Base-by-base conservation (phyloP, 2,113 vertebrate species). In the Gasterosteus aculeatus region DNA sequence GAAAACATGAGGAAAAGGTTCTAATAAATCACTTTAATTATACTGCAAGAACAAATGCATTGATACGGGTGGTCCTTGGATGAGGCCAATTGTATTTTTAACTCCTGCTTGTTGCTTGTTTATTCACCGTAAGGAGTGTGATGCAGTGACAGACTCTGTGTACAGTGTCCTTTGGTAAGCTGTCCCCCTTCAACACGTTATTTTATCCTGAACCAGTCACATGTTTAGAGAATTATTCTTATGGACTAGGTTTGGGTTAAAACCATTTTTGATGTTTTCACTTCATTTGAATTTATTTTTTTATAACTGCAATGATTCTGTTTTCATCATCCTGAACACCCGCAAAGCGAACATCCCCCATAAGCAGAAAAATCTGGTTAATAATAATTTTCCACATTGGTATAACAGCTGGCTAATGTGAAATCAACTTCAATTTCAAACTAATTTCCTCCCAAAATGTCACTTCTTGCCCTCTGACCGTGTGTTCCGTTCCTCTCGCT, bases 381-480 rank as follows among this genome's bases (percentile, higher is more conserved):
- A 38, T 42, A 47, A 68, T 39, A 5, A 54, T 60, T 29, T 51
- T 58, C 59, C 64, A 26, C 64, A 57, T 68, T 70, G 77, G 73
- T 44, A 41, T 42, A 84, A 67, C 84, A 70, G 64, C 59, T 58
- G 65, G 49, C 38, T 62, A 62, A 75, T 61, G 71, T 63, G 41
- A 74, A 79, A 81, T 85, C 61, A 82, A 62, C 74, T 78, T 66
- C 64, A 57, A 84, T 85, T 68, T 67, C 64, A 67, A 54, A 70
- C 58, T 78, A 26, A 83, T 83, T 68, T 87, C 61, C 80, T 80
- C 57, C 63, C 57, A 71, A 69, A 82, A 73, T 72, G 67, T 80
- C 77, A 38, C 73, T 78, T 39, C 44, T 7, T 11, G 78, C 74
- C 82, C 75, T 2, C 59, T 29, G 72, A 77, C 75, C 83, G 61